phyloP scores from a whole-genome alignment of 2,113 vertebrate species.

The Oxyura jamaicensis region DNA sequence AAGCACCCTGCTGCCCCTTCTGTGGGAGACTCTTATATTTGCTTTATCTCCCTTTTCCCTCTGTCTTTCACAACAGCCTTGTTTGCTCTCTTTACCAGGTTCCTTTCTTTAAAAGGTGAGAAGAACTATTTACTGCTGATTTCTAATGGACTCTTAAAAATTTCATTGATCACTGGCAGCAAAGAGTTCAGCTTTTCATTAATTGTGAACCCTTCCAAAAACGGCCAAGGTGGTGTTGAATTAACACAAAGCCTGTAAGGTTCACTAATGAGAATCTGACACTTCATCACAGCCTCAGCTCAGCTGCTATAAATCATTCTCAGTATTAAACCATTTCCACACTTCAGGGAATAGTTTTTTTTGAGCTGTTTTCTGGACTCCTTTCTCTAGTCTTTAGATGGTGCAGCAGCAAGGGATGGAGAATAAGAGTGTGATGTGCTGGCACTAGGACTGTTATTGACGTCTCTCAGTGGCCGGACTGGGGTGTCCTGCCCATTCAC shows the following conservation, averaged over 20 bases:
- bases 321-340: background rate
- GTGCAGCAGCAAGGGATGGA: background rate
- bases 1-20: background rate
- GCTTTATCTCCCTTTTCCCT: background rate
- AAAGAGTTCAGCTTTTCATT: background rate
- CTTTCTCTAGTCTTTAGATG: background rate
- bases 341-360: background rate
- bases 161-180: background rate
- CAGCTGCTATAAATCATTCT: background rate
- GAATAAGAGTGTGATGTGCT: too few relatives aligned
- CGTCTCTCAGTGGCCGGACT: background rate
- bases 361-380: background rate
- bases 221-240: background rate
- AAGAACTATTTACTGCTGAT: background rate
- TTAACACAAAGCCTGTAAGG: background rate
- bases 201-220: background rate
- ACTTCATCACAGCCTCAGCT: background rate
- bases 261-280: background rate
- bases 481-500: background rate
- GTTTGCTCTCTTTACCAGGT: background rate
- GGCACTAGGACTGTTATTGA: background rate
- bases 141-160: background rate
- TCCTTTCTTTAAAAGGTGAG: background rate
- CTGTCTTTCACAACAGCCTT: background rate
- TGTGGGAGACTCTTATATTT: background rate